Evolutionary conservation across 1,140 invertebrate species (phyloP), one percentile per base, ranked within the genome.

Genomic region (Brachionus asplanchnoidis): DNA sequence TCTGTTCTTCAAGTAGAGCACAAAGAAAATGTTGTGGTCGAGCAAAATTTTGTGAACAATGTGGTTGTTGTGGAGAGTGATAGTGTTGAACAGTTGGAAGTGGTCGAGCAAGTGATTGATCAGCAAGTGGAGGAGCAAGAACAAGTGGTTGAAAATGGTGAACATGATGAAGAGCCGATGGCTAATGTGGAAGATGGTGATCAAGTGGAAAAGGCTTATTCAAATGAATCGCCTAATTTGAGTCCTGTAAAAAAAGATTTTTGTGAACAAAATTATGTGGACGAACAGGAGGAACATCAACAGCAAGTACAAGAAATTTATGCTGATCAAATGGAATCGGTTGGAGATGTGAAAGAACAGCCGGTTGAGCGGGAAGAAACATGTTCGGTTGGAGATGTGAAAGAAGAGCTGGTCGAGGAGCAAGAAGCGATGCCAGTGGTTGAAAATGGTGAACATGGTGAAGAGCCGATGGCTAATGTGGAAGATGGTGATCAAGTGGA

Each of bases 1-100:
- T 84, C 85, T 87, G 88, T 85, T 75, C 85, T 86, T 73, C 85
- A 87, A 86, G 84, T 86, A 80, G 80, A 86, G 36, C 85, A 85
- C 32, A 85, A 87, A 60, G 86, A 87, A 77, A 65, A 86, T 36
- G 75, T 44, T 84, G 86, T 50, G 32, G 60, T 68, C 11, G 42
- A 65, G 26, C 40, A 84, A n/a, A 79, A 86, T 85, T 42, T 36
- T 56, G 50, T 36, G 1, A 77, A 70, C 20, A 75, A 42, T 36
- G 56, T 85, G 50, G 83, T 85, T 79, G 65, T 77, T 80, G 4
- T 73, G 12, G 70, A 77, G 75, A 73, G 26, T n/a, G 56, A 85
- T 56, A 46, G 70, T 50, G 78, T 83, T n/a, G 84, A 66, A 20
- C 50, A 85, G 60, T 68, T 78, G 5, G 53, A 56, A 60, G 56